Evolutionary conservation across 2,113 vertebrate species (phyloP), one percentile per base, ranked within the genome.

Genomic region (Phycodurus eques): DNA sequence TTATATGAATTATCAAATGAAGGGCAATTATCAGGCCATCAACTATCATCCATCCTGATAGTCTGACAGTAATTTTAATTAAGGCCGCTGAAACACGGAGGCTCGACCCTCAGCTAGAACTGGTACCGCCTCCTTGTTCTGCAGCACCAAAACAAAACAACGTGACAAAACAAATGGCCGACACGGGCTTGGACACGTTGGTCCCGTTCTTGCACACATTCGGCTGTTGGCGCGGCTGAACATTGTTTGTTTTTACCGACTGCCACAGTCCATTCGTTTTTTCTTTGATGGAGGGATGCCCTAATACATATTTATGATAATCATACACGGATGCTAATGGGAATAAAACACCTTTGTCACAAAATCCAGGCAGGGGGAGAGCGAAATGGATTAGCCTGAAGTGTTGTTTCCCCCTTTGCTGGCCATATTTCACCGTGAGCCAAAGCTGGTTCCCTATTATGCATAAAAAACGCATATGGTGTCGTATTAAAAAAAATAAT

Each of bases 401-500:
- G 82, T 80, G 85, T 84, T 86, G 83, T 85, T 85, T 88, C 68
- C 82, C 64, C 66, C 63, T 83, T 84, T 85, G 80, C 83, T 76
- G 73, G 77, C 83, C 78, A 76, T 78, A 81, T 89, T 91, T 91
- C 88, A 89, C 75, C 78, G 68, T 76, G 71, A 75, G 71, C 82
- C 83, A 86, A 80, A 71, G 64, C 83, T 85, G 82, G 86, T 90
- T 92, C 77, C 83, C 85, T 82, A 89, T 90, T 91, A 87, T 72
- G 80, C 83, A 82, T 83, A 66, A 66, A 66, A 27, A 78, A 86
- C 85, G 81, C 91, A 91, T 93, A 92, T 92, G 92, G 89, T 79
- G 84, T 85, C 85, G 75, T 84, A 90, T 90, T 92, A 87, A 86
- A 87, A 83, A 87, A 67, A 35, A 27, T 13, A 31, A 12, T 31